phyloP scores from a whole-genome alignment of 2,113 vertebrate genomes.

The Melanotaenia duboulayi region DNA sequence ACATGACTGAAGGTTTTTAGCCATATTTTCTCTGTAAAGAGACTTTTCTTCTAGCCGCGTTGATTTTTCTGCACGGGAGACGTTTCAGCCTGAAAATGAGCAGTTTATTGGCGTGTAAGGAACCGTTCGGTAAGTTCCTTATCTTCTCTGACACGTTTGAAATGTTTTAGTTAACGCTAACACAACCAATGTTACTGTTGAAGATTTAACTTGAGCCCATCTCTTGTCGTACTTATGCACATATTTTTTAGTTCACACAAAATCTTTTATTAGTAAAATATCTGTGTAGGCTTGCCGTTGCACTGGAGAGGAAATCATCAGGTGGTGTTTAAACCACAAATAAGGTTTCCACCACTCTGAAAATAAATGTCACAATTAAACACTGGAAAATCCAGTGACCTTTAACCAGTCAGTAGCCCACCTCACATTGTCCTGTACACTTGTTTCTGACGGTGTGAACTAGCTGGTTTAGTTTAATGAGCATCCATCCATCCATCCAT shows the following conservation, averaged over 20 bases:
- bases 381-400: background rate
- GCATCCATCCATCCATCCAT: too few relatives aligned
- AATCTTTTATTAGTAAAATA: too few relatives aligned
- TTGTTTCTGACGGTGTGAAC: background rate
- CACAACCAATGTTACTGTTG: too few relatives aligned
- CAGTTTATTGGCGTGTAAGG: slow-evolving; percentile 69
- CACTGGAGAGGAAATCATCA: background rate
- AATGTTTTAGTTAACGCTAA: too few relatives aligned
- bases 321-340: background rate
- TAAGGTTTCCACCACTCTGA: background rate
- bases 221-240: background rate
- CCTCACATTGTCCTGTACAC: too few relatives aligned
- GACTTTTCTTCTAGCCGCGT: too few relatives aligned
- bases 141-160: too few relatives aligned
- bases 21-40: too few relatives aligned
- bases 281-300: background rate
- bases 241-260: too few relatives aligned
- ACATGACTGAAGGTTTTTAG: background rate
- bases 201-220: too few relatives aligned
- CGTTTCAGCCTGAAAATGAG: slow-evolving; percentile 59
- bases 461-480: too few relatives aligned
- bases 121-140: slow-evolving; percentile 75
- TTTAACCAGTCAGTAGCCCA: too few relatives aligned
- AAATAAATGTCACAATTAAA: background rate
- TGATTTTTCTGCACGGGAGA: slow-evolving; percentile 12